Percentiles rank a stretch among this genome's conserved stretches.
Conservation (phyloP, 2,797 vertebrate genomes). For the Mycteria americana region DNA sequence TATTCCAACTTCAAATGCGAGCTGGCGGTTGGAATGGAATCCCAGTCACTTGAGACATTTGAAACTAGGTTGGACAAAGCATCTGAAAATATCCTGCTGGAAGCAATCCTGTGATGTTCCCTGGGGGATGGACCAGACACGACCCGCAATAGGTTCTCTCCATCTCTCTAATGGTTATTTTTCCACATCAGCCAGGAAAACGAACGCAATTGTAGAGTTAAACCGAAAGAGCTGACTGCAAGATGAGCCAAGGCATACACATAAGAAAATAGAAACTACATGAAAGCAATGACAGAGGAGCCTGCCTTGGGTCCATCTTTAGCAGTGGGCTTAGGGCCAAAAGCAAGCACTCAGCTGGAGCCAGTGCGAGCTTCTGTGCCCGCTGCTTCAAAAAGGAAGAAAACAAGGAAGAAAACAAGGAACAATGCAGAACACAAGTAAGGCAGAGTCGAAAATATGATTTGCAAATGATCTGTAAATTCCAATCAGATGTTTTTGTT, state of each 20-base stretch:
- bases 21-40: background rate
- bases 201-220: background rate
- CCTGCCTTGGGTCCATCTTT: conserved; percentile 22
- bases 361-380: background rate
- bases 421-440: background rate
- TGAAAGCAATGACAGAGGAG: background rate
- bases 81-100: conserved; percentile 5
- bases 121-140: background rate
- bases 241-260: background rate
- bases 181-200: background rate
- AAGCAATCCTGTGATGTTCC: background rate
- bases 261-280: background rate
- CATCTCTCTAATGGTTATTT: background rate
- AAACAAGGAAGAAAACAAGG: background rate
- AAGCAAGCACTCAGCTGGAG: conserved; percentile 14
- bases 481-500: background rate
- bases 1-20: background rate
- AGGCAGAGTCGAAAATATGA: background rate
- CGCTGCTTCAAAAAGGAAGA: background rate
- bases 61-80: conserved; percentile 7
- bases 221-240: background rate
- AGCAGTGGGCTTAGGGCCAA: background rate
- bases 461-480: background rate
- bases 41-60: background rate
- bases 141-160: background rate